Evolutionary conservation across 2,888 invertebrate genomes (phyloP), one percentile per base, ranked within the genome.

Genomic region (Polydrusus pterygomalis): DNA sequence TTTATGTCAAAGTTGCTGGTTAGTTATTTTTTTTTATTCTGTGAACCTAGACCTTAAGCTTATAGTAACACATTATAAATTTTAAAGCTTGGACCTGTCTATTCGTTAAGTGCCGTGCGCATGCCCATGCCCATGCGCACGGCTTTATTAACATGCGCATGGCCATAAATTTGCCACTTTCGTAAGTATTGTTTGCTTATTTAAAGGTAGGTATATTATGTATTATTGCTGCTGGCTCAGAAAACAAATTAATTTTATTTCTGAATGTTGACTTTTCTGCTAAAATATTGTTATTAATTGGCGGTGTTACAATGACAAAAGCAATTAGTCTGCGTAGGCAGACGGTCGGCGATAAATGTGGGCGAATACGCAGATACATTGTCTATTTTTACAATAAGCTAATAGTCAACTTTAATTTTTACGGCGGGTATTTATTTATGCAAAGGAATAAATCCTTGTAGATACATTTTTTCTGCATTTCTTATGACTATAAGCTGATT

Each of bases 341-440:
- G 56, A 15, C 30, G 34, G 56, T 15, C 30, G 34, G 56, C 34
- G 13, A 34, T 34, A 15, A 1, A 30, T 9, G 56, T 56, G 56
- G 56, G 56, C 34, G 56, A 56, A 34, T 15, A 30, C 54, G 56
- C 34, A 34, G 7, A 56, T 56, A 56, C 30, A 34, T 56, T 34
- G 56, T 56, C 34, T 56, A 56, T 56, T 56, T 56, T 56, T 56
- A 56, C 34, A 56, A 56, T 56, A 56, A 15, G 20, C 15, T 20
- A 15, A 34, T 56, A 56, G 34, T 15, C 15, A 56, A 56, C 56
- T 56, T 34, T 34, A 15, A n/a, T 20, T 6, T 25, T n/a, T 43
- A 43, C 17, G 8, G 20, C 18, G 18, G 18, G 56, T 56, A n/a
- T 56, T n/a, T 11, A 9, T 25, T 0, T 56, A 15, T 56, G 5